A percentile compares a stretch with the other conserved stretches of the same genome.
phyloP scores from a whole-genome alignment of 2,888 invertebrate genomes.

The Amphiduros pacificus region DNA sequence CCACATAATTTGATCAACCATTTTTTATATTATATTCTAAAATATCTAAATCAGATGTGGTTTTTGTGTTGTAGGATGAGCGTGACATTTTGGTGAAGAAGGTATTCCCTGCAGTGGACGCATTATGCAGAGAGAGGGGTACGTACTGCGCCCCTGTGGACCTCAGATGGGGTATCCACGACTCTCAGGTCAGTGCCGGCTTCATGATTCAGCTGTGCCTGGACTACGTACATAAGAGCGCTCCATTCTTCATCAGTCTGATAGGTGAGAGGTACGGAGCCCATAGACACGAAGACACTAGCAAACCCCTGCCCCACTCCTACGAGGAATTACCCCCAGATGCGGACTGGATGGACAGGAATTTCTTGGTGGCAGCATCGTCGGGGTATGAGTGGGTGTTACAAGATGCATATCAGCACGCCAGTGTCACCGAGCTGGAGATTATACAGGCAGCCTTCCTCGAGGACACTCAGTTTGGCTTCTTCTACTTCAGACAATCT shows the following conservation, averaged over 20 bases:
- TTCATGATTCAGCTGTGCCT: conserved; percentile 40
- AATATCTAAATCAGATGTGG: too few relatives aligned
- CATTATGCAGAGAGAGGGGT: conserved; percentile 41
- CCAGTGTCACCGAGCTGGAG: conserved; percentile 53
- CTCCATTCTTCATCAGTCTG: conserved; percentile 53
- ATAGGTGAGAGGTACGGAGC: conserved; percentile 55
- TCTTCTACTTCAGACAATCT: conserved; percentile 54
- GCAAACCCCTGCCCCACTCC: conserved; percentile 31
- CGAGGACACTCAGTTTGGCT: conserved; percentile 34
- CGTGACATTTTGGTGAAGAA: conserved; percentile 28
- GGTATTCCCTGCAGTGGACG: conserved; percentile 46
- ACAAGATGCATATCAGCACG: conserved; percentile 43
- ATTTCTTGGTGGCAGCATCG: conserved; percentile 43
- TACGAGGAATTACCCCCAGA: conserved; percentile 29
- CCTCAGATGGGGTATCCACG: conserved; percentile 42
- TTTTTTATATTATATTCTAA: too few relatives aligned
- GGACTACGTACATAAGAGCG: conserved; percentile 41
- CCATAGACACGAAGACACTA: conserved; percentile 19
- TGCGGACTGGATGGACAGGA: conserved; percentile 44
- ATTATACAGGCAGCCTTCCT: conserved; percentile 42
- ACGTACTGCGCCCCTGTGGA: conserved; percentile 49
- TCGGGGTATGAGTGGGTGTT: conserved; percentile 53
- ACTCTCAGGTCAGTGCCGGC: conserved; percentile 35
- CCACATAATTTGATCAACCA: too few relatives aligned
- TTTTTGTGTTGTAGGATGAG: conserved; percentile 26